Percentiles rank a stretch among this genome's conserved stretches.
Evolutionary conservation across 2,888 invertebrate species (phyloP).

Genomic region (Smittia sp.): DNA sequence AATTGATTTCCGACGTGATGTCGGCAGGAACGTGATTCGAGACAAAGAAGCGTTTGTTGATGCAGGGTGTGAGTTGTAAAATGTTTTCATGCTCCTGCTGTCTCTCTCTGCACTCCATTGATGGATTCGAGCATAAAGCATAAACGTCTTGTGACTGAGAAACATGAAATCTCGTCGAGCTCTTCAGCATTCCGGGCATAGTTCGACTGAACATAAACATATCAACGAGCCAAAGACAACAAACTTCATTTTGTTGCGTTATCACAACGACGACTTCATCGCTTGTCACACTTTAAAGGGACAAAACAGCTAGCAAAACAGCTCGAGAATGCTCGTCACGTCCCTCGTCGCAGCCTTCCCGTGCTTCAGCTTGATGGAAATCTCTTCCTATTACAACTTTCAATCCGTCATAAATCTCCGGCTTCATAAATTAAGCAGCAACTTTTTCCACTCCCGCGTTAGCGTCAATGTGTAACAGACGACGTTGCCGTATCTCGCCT

Average conservation of each 20-base stretch:
- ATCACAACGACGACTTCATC: conserved; percentile 28
- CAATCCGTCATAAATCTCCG: neutral
- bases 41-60: conserved; percentile 25
- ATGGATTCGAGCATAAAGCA: neutral
- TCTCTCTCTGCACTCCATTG: neutral
- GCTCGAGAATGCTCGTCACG: conserved; percentile 26
- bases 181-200: neutral
- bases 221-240: conserved; percentile 20
- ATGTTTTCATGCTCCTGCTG: neutral
- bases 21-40: conserved; percentile 38
- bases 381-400: neutral
- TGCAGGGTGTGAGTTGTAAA: conserved; percentile 5
- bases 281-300: neutral
- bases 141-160: neutral
- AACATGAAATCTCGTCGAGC: neutral
- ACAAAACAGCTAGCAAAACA: neutral
- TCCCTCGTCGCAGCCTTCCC: neutral
- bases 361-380: neutral
- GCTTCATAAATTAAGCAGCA: neutral
- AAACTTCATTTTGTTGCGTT: conserved; percentile 13
- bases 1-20: conserved; percentile 40
- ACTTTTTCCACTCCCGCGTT: neutral
- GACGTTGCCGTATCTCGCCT: neutral
- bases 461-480: neutral
- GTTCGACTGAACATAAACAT: conserved; percentile 24